These are phyloP conservation scores for Drosophila carrolli DNA, from an alignment of 1,140 invertebrate genomes.

Conservation along the genomic window DNA sequence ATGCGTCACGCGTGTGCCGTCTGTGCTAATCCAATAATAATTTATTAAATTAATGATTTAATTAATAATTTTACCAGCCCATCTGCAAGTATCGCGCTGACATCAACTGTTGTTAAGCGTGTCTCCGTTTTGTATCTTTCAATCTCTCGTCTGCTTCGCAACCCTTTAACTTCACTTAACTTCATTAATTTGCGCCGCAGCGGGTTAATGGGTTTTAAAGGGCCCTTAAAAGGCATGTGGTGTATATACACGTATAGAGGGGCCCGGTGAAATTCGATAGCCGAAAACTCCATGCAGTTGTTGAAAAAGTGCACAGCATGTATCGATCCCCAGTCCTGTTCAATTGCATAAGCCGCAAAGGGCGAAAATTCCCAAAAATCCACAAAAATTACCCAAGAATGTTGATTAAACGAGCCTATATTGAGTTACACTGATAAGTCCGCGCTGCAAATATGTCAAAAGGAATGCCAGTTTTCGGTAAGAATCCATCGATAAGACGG, in stretches of 20 bases:
- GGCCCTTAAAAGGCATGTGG: slow-evolving; percentile 68
- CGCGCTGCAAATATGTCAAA: slow-evolving; percentile 20
- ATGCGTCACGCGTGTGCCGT: slow-evolving; percentile 57
- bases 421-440: slow-evolving; percentile 51
- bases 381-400: slow-evolving; percentile 43
- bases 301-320: slow-evolving; percentile 75
- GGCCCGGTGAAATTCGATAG: slow-evolving; percentile 61
- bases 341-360: slow-evolving; percentile 69
- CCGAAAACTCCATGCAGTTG: slow-evolving; percentile 48
- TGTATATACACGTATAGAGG: slow-evolving; percentile 7
- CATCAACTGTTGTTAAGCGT: slow-evolving; percentile 59
- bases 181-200: slow-evolving; percentile 58
- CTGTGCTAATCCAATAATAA: slow-evolving; percentile 31
- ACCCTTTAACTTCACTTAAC: slow-evolving; percentile 44
- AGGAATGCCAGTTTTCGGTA: slow-evolving; percentile 31
- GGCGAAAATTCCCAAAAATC: slow-evolving; percentile 36
- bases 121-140: slow-evolving; percentile 63
- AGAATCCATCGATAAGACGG: slow-evolving; percentile 34
- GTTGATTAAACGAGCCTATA: slow-evolving; percentile 53
- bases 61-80: slow-evolving; percentile 68
- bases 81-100: slow-evolving; percentile 26
- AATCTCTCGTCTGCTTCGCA: slow-evolving; percentile 42
- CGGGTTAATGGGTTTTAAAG: slow-evolving; percentile 73
- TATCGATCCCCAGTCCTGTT: slow-evolving; percentile 24
- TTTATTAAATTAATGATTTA: slow-evolving; percentile 77